Evolutionary conservation across 2,113 vertebrate species (phyloP).

Genomic region (Romanogobio albipinnatus): DNA sequence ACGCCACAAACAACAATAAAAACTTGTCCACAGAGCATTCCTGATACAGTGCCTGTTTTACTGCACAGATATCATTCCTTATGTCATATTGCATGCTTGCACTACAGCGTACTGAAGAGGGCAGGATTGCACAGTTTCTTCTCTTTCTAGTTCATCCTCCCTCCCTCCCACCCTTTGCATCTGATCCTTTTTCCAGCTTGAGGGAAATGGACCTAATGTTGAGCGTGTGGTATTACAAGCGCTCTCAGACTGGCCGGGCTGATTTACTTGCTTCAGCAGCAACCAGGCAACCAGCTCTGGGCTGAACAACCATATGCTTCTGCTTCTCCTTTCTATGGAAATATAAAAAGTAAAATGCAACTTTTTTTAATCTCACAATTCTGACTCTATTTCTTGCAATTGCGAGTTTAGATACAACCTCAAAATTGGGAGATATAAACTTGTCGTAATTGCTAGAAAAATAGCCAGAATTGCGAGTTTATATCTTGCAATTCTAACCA

Average conservation of each 20-base stretch:
- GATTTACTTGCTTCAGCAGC: constrained; percentile 23
- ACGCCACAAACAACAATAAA: too few relatives aligned
- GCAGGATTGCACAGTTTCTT: constrained; percentile 48
- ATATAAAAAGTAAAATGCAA: too few relatives aligned
- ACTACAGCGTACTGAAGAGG: constrained; percentile 52
- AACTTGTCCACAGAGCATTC: not conserved
- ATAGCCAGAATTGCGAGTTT: too few relatives aligned
- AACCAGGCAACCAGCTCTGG: constrained; percentile 20
- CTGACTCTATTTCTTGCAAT: too few relatives aligned
- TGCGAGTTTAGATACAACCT: too few relatives aligned
- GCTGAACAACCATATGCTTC: constrained; percentile 56
- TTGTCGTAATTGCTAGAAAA: too few relatives aligned
- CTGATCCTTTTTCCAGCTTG: constrained; percentile 36
- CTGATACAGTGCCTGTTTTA: not conserved
- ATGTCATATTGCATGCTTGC: constrained; percentile 8
- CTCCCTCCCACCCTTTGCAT: constrained; percentile 43
- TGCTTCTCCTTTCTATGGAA: constrained; percentile 34
- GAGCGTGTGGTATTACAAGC: constrained; percentile 8
- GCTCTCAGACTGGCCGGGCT: constrained; percentile 13
- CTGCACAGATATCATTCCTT: not conserved
- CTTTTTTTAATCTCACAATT: too few relatives aligned
- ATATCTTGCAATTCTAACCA: too few relatives aligned
- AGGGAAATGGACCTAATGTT: constrained; percentile 52
- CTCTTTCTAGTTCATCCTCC: not conserved
- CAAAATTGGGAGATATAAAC: too few relatives aligned